These are phyloP conservation scores for Eugnorisma glareosa DNA, from an alignment of 2,888 invertebrate genomes.

Conservation along the genomic window DNA sequence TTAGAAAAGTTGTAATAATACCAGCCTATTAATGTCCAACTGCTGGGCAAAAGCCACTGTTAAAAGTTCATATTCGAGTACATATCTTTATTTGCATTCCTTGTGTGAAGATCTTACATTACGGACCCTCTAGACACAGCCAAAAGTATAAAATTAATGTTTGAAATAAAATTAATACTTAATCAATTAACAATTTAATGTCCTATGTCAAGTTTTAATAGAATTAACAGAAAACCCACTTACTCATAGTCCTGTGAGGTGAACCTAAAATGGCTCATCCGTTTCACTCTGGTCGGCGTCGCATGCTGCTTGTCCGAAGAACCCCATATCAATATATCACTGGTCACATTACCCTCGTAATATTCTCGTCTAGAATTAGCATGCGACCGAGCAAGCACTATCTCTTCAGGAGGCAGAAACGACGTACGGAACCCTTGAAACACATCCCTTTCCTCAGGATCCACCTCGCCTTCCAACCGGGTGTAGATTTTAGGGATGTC, in stretches of 20 bases:
- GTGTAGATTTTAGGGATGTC: conserved; percentile 83
- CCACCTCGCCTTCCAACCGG: conserved; percentile 78
- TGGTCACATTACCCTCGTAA: conserved; percentile 78
- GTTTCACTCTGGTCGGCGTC: conserved; percentile 79
- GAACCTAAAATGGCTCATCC: conserved; percentile 79
- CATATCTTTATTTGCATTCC: background rate
- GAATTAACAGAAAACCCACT: conserved; percentile 66
- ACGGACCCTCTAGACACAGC: background rate
- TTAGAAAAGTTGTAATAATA: background rate
- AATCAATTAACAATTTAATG: background rate
- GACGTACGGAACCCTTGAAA: conserved; percentile 92
- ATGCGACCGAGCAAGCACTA: conserved; percentile 81
- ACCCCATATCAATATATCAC: conserved; percentile 81
- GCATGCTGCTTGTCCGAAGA: conserved; percentile 66
- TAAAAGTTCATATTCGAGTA: background rate
- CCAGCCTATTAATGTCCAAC: background rate
- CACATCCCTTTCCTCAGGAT: conserved; percentile 91
- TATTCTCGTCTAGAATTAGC: conserved; percentile 69
- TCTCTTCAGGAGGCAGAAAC: conserved; percentile 90
- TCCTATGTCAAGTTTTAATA: background rate
- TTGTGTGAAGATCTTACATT: background rate
- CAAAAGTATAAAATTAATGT: background rate
- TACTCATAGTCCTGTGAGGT: conserved; percentile 80
- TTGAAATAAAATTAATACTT: too few species aligned
- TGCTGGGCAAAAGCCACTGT: background rate